Base-by-base conservation (phyloP, 2,888 invertebrate genomes). In the Gibbula magus region DNA sequence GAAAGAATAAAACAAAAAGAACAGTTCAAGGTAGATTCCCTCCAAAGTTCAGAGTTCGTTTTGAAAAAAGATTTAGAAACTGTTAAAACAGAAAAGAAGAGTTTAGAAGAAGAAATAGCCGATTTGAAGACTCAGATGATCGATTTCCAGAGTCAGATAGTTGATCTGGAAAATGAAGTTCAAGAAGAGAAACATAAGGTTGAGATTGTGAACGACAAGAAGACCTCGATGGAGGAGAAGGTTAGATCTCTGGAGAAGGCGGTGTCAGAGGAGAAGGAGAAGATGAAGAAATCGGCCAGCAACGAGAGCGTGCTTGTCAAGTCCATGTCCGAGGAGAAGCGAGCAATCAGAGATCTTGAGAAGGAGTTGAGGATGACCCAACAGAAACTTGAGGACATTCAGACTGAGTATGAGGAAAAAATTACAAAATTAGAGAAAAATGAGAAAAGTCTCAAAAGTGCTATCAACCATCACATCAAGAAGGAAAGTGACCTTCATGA, bases 361-460 rank as follows among this genome's bases (percentile, higher is more conserved):
- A 82, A 79, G 25, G 87, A 89, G 75, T 82, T 88, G 32, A 82
- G 84, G 54, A 81, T 79, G 5, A 86, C 87, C 39, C 86, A 88
- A 74, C 85, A 87, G 61, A 89, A 86, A 82, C 79, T 88, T 8
- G 85, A 88, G 74, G 87, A 88, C 32, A 81, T 88, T n/a, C 87
- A 89, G 79, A 83, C 85, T 45, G 88, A 89, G 51, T 87, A 87
- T 85, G 87, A 88, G 35, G 78, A 82, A n/a, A 79, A 81, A 39
- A 73, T 85, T 7, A 75, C 80, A 0, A 78, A 81, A 22, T 51
- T 20, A 52, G 51, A 25, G 67, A 67, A 29, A 83, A 82, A 16
- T 35, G 79, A 80, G 66, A 75, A 78, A 39, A 66, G 79, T 22
- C 53, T 81, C 13, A 74, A 81, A 56, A 67, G 66, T 16, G 67